Conservation (phyloP, 2,797 vertebrate genomes). For the Masticophis lateralis region DNA sequence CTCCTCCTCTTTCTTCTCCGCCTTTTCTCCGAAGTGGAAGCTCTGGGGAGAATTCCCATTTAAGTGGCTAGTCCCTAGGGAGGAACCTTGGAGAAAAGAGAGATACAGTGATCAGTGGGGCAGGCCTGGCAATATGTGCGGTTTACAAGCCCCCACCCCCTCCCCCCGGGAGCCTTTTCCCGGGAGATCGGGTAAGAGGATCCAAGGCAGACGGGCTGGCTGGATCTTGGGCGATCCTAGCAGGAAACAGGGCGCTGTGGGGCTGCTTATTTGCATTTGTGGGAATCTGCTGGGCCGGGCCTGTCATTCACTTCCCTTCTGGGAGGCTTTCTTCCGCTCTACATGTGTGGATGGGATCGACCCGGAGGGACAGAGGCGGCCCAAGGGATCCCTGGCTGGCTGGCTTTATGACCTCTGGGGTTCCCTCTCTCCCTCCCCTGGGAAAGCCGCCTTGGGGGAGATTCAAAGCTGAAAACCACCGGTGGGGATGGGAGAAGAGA, state of each 20-base stretch:
- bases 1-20: slow-evolving; percentile 1
- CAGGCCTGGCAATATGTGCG: too few relatives aligned
- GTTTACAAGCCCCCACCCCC: not conserved
- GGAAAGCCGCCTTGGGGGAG: too few relatives aligned
- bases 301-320: not conserved
- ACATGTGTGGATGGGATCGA: not conserved
- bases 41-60: not conserved
- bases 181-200: not conserved
- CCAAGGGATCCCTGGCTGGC: too few relatives aligned
- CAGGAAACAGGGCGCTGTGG: not conserved
- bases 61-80: not conserved
- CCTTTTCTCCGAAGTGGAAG: not conserved
- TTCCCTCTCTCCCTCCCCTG: too few relatives aligned
- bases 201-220: not conserved
- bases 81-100: too few relatives aligned
- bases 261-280: too few relatives aligned
- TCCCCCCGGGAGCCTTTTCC: not conserved
- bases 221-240: not conserved
- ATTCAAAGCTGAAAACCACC: not conserved
- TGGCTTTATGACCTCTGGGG: not conserved
- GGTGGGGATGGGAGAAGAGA: not conserved
- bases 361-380: too few relatives aligned
- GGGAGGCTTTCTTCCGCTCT: not conserved
- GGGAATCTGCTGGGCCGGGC: not conserved
- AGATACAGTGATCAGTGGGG: not conserved